Percentiles rank a stretch among this genome's conserved stretches.
Evolutionary conservation across 2,113 vertebrate genomes (phyloP).

Genomic region (human): GRCh38 chr1:38542501-38543000

Average conservation of each 20-base stretch:
- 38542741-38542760: background rate
- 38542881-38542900: background rate
- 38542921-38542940: background rate
- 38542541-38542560: slow-evolving; percentile 50
- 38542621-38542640: slow-evolving; percentile 2
- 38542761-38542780: no score
- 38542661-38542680: background rate
- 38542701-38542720: background rate
- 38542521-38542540: slow-evolving; percentile 77
- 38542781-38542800: background rate
- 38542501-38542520: slow-evolving; percentile 77
- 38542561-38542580: background rate
- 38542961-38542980: background rate
- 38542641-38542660: background rate
- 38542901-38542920: background rate
- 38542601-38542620: background rate
- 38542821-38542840: background rate
- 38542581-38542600: background rate
- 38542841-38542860: background rate
- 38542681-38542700: background rate
- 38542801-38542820: background rate
- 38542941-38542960: background rate
- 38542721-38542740: background rate
- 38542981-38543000: background rate
- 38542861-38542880: background rate